phyloP scores from a whole-genome alignment of 2,113 vertebrate genomes.

The Edolisoma coerulescens region DNA sequence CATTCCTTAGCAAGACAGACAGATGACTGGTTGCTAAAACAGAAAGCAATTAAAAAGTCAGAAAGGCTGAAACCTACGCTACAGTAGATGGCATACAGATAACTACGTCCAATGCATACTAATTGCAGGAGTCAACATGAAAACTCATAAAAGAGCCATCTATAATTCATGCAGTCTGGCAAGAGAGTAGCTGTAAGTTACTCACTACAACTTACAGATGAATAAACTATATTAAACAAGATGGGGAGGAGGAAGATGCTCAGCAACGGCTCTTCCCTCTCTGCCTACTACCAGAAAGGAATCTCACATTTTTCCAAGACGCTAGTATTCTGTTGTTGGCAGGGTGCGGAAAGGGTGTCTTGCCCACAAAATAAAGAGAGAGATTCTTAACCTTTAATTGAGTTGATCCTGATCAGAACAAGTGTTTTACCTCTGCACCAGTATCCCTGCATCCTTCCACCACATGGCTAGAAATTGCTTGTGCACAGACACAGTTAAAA shows the following conservation, averaged over 20 bases:
- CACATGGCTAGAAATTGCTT: background rate
- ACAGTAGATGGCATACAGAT: constrained; percentile 21
- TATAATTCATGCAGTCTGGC: constrained; percentile 59
- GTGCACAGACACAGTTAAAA: background rate
- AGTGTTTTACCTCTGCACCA: background rate
- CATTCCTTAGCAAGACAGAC: background rate
- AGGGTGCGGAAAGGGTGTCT: background rate
- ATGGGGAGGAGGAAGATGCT: background rate
- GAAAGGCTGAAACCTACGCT: background rate
- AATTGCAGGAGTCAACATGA: constrained; percentile 26
- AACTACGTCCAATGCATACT: constrained; percentile 12
- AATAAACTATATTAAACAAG: constrained; percentile 10
- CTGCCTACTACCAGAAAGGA: background rate
- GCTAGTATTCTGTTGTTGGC: background rate
- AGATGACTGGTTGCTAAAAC: constrained; percentile 33
- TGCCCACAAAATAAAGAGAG: background rate
- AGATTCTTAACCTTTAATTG: background rate
- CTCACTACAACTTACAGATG: background rate
- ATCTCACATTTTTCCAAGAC: background rate
- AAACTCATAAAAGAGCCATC: constrained; percentile 49
- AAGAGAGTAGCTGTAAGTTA: constrained; percentile 7
- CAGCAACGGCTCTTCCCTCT: background rate
- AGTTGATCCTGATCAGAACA: background rate
- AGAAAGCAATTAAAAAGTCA: constrained; percentile 45
- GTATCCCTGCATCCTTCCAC: background rate